A percentile compares a stretch with the other conserved stretches of the same genome.
Evolutionary conservation across 2,888 invertebrate genomes (phyloP).

Genomic region (Entomobrya proxima): DNA sequence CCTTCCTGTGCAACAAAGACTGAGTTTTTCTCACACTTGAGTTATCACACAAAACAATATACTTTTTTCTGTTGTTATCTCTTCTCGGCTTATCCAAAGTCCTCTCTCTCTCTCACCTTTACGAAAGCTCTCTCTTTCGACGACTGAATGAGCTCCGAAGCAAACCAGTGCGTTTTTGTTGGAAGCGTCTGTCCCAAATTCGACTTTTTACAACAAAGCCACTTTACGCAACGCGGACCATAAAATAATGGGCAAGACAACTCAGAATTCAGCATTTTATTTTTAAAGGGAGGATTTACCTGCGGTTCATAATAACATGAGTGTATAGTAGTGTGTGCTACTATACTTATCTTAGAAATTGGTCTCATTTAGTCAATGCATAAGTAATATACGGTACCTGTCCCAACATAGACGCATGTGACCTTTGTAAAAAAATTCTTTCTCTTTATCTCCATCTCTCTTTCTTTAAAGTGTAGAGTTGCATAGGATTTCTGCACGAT

Average conservation of each 20-base stretch:
- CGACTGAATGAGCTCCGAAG: conserved; percentile 3
- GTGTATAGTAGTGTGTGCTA: neutral
- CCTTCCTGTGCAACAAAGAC: neutral
- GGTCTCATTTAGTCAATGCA: neutral
- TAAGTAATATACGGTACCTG: no score
- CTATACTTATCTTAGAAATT: neutral
- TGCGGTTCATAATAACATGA: neutral
- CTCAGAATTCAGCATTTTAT: no score
- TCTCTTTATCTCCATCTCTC: no score
- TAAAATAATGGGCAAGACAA: neutral
- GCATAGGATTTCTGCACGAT: no score
- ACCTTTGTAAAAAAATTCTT: no score
- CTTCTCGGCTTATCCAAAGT: neutral
- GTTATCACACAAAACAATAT: neutral
- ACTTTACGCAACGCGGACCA: conserved; percentile 25
- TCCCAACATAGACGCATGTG: no score
- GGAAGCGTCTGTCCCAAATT: conserved; percentile 47
- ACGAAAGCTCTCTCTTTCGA: neutral
- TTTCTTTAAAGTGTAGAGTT: no score
- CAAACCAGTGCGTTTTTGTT: conserved; percentile 26
- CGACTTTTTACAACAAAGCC: neutral
- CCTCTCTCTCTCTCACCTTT: neutral
- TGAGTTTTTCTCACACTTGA: neutral
- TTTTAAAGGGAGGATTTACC: neutral
- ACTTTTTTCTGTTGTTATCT: no score